Evolutionary conservation across 2,888 invertebrate genomes (phyloP).

Genomic region (Andricus curvator): DNA sequence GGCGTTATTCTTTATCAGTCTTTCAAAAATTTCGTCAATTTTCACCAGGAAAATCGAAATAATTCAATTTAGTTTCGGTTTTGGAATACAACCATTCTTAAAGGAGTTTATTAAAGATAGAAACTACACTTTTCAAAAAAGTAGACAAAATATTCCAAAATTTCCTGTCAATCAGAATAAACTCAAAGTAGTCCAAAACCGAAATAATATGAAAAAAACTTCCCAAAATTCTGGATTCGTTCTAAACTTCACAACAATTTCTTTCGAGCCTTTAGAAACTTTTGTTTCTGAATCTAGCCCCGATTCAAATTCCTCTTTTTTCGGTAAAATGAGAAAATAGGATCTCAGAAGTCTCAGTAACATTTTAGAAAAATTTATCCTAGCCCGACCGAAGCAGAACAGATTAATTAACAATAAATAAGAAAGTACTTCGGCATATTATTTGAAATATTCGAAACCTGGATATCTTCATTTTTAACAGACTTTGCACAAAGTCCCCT

Average conservation of each 20-base stretch:
- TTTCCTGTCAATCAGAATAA: background rate
- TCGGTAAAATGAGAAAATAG: background rate
- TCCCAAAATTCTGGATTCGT: background rate
- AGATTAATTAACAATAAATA: background rate
- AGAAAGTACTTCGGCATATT: conserved; percentile 1
- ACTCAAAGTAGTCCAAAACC: background rate
- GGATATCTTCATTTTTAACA: background rate
- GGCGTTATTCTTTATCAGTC: conserved; percentile 2
- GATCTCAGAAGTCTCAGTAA: background rate
- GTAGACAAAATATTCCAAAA: too few relatives aligned
- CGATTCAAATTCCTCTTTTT: background rate
- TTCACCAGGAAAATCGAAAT: conserved; percentile 1
- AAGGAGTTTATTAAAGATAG: background rate
- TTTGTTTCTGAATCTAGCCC: background rate
- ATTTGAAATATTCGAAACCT: conserved; percentile 3
- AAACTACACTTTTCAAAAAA: too few relatives aligned
- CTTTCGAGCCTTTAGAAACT: background rate
- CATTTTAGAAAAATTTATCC: background rate
- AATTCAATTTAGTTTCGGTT: conserved; percentile 8
- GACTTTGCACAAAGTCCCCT: conserved; percentile 17
- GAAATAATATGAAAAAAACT: background rate
- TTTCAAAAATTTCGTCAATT: conserved; percentile 23
- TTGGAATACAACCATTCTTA: background rate
- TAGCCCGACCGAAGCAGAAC: background rate
- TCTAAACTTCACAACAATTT: background rate